Conservation (phyloP, 2,113 vertebrate species). For the Myiagra hebetior region DNA sequence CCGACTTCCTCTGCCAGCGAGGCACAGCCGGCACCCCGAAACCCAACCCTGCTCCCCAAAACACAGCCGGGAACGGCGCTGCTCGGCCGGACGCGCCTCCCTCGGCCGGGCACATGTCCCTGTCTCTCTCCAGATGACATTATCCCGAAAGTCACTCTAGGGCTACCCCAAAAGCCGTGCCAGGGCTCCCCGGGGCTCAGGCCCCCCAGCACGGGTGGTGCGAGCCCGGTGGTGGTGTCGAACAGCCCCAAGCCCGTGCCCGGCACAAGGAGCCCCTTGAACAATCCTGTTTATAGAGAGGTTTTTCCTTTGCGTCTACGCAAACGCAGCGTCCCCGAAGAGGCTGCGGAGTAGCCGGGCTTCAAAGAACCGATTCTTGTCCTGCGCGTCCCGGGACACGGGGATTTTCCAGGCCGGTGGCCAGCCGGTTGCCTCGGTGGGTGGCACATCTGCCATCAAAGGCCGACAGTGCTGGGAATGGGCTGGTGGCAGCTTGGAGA, state of each 20-base stretch:
- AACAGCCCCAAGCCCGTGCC: neutral
- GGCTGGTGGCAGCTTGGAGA: neutral
- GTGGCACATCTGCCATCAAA: neutral
- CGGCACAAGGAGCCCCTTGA: neutral
- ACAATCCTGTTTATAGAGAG: neutral
- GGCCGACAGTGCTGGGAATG: neutral
- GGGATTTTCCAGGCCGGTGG: slow-evolving; percentile 43
- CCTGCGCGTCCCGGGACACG: neutral
- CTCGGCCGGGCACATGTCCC: rapidly evolving
- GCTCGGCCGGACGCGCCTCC: neutral
- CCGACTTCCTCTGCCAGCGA: neutral
- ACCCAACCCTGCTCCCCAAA: neutral
- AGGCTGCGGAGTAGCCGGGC: neutral
- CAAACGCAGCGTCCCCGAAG: neutral
- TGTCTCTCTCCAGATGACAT: neutral
- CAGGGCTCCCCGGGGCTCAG: neutral
- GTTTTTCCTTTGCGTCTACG: neutral
- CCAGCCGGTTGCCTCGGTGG: slow-evolving; percentile 25
- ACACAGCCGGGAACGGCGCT: rapidly evolving
- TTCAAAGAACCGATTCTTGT: slow-evolving; percentile 39
- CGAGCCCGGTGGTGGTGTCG: rapidly evolving
- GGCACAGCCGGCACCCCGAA: neutral
- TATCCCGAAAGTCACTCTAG: rapidly evolving
- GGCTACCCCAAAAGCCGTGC: neutral
- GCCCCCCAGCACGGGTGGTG: rapidly evolving